Percentiles rank a stretch among this genome's conserved stretches.
phyloP scores from a whole-genome alignment of 2,113 vertebrate genomes.

The Stigmatopora nigra region DNA sequence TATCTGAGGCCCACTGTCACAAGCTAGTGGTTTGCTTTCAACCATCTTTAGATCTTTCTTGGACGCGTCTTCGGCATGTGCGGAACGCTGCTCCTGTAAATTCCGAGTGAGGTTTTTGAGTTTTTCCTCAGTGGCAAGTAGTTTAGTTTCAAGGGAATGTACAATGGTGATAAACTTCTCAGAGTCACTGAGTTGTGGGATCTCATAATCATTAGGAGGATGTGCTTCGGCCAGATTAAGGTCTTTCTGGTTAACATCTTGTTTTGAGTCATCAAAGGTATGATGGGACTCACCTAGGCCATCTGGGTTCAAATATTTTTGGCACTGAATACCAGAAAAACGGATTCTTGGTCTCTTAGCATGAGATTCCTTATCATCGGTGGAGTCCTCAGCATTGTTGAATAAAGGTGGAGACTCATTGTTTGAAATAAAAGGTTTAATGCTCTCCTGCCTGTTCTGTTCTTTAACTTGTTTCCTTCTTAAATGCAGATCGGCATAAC shows the following conservation, averaged over 20 bases:
- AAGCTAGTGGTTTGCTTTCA: slow-evolving; percentile 63
- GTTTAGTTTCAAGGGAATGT: slow-evolving; percentile 83
- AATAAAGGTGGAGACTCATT: not conserved
- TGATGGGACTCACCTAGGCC: slow-evolving; percentile 64
- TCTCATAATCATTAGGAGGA: slow-evolving; percentile 65
- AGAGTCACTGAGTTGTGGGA: slow-evolving; percentile 70
- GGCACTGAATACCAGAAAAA: slow-evolving; percentile 90
- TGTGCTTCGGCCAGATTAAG: slow-evolving; percentile 67
- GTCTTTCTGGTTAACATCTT: slow-evolving; percentile 69
- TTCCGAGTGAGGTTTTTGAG: slow-evolving; percentile 80
- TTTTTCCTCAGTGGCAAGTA: slow-evolving; percentile 85
- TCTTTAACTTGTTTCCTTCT: slow-evolving; percentile 59
- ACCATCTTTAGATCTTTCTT: slow-evolving; percentile 65
- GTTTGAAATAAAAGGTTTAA: slow-evolving; percentile 31
- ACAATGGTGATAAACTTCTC: slow-evolving; percentile 89
- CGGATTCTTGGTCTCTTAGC: slow-evolving; percentile 84
- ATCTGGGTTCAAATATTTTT: slow-evolving; percentile 79
- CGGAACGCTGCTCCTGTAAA: slow-evolving; percentile 74
- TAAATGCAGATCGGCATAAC: slow-evolving; percentile 57
- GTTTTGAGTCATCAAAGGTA: slow-evolving; percentile 70
- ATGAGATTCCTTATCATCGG: slow-evolving; percentile 66
- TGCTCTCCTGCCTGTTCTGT: slow-evolving; percentile 51
- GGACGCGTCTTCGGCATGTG: slow-evolving; percentile 63
- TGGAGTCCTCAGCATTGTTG: slow-evolving; percentile 45
- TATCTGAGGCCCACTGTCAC: slow-evolving; percentile 26